A percentile compares a stretch with the other conserved stretches of the same genome.
These are phyloP conservation scores for Campaea margaritaria DNA, from an alignment of 2,888 invertebrate species.

Conservation along the genomic window DNA sequence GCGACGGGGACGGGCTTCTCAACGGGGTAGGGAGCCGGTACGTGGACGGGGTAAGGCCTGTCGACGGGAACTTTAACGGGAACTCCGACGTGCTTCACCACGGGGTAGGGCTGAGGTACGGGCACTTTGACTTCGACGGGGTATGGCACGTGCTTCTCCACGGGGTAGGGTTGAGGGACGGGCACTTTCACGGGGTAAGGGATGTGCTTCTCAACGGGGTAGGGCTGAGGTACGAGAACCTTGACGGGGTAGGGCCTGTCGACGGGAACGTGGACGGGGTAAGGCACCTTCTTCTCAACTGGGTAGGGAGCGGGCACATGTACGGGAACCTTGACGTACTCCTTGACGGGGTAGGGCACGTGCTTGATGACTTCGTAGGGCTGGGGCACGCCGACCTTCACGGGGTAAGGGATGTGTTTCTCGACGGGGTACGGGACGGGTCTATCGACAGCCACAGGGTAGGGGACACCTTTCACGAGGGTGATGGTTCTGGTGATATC, in stretches of 20 bases:
- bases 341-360: constrained; percentile 90
- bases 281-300: constrained; percentile 91
- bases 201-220: constrained; percentile 91
- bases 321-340: constrained; percentile 91
- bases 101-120: constrained; percentile 91
- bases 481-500: constrained; percentile 88
- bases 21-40: constrained; percentile 85
- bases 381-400: constrained; percentile 88
- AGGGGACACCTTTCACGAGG: constrained; percentile 87
- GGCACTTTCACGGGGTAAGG: constrained; percentile 91
- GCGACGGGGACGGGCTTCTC: constrained; percentile 87
- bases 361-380: constrained; percentile 90
- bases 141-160: constrained; percentile 90
- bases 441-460: constrained; percentile 87
- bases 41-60: constrained; percentile 89
- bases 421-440: constrained; percentile 87
- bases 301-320: constrained; percentile 91
- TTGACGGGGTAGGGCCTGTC: constrained; percentile 92
- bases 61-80: constrained; percentile 89
- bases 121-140: constrained; percentile 90
- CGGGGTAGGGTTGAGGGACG: constrained; percentile 91
- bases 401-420: constrained; percentile 88
- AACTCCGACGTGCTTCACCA: constrained; percentile 86
- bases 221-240: constrained; percentile 91
- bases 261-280: constrained; percentile 89